A percentile compares a stretch with the other conserved stretches of the same genome.
Evolutionary conservation across 2,797 vertebrate species (phyloP).

Genomic region (Chaunax sp.): DNA sequence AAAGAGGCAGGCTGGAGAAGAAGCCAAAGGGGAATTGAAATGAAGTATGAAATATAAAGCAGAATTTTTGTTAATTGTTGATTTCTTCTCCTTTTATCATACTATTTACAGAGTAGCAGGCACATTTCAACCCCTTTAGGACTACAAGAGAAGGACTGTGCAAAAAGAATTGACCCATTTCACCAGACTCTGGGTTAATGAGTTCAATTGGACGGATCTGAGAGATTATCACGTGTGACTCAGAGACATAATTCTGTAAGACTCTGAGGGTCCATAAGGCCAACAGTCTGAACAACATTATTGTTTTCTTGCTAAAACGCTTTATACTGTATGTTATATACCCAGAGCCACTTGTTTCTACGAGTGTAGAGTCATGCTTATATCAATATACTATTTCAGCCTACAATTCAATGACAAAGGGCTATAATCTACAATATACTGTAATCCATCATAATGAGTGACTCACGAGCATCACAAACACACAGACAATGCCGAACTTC

Average conservation of each 20-base stretch:
- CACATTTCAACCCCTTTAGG: background rate
- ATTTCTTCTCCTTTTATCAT: background rate
- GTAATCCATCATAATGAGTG: slow-evolving; percentile 14
- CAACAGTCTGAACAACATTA: slow-evolving; percentile 50
- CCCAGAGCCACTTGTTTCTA: slow-evolving; percentile 2
- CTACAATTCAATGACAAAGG: slow-evolving; percentile 3
- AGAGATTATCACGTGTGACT: slow-evolving; percentile 72
- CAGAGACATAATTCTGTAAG: slow-evolving; percentile 73
- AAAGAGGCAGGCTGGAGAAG: background rate
- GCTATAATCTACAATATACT: slow-evolving; percentile 8
- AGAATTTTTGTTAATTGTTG: background rate
- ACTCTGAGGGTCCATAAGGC: slow-evolving; percentile 56
- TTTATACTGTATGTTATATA: background rate
- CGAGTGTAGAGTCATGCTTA: background rate
- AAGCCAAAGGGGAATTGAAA: background rate
- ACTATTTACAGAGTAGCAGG: background rate
- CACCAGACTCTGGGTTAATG: slow-evolving; percentile 66
- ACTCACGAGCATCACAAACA: slow-evolving; percentile 10
- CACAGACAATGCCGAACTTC: slow-evolving; percentile 23
- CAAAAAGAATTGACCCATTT: slow-evolving; percentile 67
- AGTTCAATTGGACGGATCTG: slow-evolving; percentile 71
- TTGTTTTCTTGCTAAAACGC: slow-evolving; percentile 48
- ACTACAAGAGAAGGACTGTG: slow-evolving; percentile 40
- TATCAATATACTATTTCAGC: background rate
- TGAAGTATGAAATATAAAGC: background rate